Evolutionary conservation across 1,140 invertebrate species (phyloP).

Genomic region (Cotesia typhae): DNA sequence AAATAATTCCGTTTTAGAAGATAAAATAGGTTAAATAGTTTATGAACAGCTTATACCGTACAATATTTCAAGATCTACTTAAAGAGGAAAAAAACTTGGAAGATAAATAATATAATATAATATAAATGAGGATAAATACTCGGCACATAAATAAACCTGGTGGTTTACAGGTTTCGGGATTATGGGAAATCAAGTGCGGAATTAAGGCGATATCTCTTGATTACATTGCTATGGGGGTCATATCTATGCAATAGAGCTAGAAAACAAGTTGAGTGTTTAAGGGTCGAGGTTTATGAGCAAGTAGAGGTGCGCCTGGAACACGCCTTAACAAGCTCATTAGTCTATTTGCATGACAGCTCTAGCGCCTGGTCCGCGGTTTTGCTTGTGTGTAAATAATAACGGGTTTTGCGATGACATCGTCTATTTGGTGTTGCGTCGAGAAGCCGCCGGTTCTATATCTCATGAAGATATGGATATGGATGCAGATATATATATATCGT

Average conservation of each 20-base stretch:
- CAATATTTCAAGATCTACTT: too few species aligned
- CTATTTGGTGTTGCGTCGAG: conserved; percentile 16
- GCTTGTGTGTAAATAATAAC: conserved; percentile 43
- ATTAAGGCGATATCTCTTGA: conserved; percentile 4
- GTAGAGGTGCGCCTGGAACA: conserved; percentile 44
- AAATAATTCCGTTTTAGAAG: too few species aligned
- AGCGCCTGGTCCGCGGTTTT: conserved; percentile 38
- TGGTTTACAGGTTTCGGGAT: too few species aligned
- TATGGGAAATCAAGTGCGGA: too few species aligned
- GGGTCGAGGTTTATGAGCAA: conserved; percentile 29
- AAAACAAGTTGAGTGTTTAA: neutral
- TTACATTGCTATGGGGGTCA: neutral
- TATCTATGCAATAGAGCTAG: neutral
- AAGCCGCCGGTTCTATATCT: conserved; percentile 21
- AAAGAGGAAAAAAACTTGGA: too few species aligned
- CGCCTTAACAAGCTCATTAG: conserved; percentile 57
- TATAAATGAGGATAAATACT: too few species aligned
- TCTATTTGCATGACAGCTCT: conserved; percentile 53
- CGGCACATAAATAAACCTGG: too few species aligned
- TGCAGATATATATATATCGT: neutral
- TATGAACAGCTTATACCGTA: too few species aligned
- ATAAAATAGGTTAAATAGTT: too few species aligned
- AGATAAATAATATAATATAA: too few species aligned
- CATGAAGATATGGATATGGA: neutral
- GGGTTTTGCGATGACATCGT: conserved; percentile 44